Conservation (phyloP, 2,888 invertebrate species). For the Hartigia nigra region DNA sequence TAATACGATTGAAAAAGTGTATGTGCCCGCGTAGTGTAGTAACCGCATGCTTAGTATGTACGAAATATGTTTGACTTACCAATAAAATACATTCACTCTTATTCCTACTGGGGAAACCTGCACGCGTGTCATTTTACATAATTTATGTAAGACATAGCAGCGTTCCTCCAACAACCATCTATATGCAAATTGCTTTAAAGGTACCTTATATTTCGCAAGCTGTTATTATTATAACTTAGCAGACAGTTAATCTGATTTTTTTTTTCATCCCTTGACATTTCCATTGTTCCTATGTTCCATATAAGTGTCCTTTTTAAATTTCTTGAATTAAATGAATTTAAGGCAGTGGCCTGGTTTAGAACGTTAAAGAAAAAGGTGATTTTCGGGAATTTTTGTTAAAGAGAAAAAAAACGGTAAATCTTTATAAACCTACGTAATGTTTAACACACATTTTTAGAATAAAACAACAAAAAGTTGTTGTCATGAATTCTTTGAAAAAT, state of each 20-base stretch:
- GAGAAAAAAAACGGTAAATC: too few species aligned
- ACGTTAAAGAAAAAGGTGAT: too few species aligned
- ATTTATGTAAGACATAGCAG: background rate
- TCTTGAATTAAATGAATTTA: too few species aligned
- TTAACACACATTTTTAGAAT: too few species aligned
- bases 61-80: slow-evolving; percentile 8
- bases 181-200: slow-evolving; percentile 14
- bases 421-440: too few species aligned
- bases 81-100: background rate
- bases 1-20: background rate
- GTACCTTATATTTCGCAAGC: background rate
- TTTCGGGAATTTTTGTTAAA: too few species aligned
- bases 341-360: too few species aligned
- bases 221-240: background rate
- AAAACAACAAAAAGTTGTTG: too few species aligned
- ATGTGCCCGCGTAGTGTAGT: background rate
- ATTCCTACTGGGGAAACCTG: background rate
- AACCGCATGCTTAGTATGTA: background rate
- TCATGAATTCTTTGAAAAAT: too few species aligned
- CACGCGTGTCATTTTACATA: background rate
- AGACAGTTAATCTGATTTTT: background rate
- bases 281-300: background rate
- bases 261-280: background rate
- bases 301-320: background rate
- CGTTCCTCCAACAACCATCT: slow-evolving; percentile 8